Conservation (phyloP, 2,797 vertebrate species). For the Sebastes variabilis region DNA sequence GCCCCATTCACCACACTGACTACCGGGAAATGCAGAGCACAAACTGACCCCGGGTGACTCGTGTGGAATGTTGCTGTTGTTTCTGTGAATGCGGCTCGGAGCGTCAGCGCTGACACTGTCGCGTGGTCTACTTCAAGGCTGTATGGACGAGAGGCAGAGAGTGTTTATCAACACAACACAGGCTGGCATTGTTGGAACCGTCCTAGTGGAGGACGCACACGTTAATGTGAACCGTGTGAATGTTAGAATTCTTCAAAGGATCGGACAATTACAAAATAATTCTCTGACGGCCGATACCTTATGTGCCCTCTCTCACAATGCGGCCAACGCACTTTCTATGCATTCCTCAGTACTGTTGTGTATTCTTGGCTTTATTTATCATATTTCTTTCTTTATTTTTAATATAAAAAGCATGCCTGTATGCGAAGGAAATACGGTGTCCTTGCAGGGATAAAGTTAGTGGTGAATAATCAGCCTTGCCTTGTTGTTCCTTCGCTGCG, state of each 20-base stretch:
- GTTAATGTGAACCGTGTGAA: not conserved
- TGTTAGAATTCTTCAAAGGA: not conserved
- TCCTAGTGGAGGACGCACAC: not conserved
- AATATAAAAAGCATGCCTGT: not conserved
- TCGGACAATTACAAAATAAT: not conserved
- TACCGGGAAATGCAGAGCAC: not conserved
- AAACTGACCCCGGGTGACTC: constrained; percentile 25
- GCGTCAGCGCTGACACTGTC: constrained; percentile 51
- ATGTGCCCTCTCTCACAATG: not conserved
- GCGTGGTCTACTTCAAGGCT: constrained; percentile 1
- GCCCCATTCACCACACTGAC: not conserved
- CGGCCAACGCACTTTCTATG: not conserved
- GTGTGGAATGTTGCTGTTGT: constrained; percentile 33
- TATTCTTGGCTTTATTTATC: not conserved
- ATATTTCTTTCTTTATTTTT: not conserved
- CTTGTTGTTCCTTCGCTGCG: constrained; percentile 8
- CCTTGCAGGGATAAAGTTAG: constrained; percentile 21
- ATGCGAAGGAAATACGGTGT: not conserved
- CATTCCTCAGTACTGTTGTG: not conserved
- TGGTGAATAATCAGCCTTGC: constrained; percentile 28
- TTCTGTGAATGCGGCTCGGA: constrained; percentile 42
- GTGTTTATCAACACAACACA: constrained; percentile 31
- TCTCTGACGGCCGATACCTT: not conserved
- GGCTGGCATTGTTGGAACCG: constrained; percentile 30
- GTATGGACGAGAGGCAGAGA: not conserved